A percentile compares a stretch with the other conserved stretches of the same genome.
phyloP scores from a whole-genome alignment of 64 coral and sea anemone genomes.

The Montipora foliosa region DNA sequence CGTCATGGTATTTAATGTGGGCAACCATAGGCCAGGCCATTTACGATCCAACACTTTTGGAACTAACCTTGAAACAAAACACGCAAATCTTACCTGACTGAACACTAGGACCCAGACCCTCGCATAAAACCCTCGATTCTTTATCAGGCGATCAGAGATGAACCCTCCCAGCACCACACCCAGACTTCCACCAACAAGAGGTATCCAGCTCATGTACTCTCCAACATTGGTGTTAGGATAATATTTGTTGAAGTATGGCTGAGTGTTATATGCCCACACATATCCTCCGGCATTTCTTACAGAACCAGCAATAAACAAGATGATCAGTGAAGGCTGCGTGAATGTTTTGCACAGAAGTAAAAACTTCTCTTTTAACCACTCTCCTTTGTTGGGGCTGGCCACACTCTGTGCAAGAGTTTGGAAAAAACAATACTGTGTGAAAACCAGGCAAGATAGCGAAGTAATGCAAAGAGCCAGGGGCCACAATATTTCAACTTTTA shows the following conservation, averaged over 20 bases:
- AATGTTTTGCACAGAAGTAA: conserved; percentile 81
- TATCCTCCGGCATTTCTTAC: conserved; percentile 96
- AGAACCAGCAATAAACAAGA: conserved; percentile 93
- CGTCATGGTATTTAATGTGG: no score
- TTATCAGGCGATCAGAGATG: conserved; percentile 95
- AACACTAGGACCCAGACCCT: conserved; percentile 95
- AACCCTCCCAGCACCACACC: conserved; percentile 94
- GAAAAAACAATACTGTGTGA: background rate
- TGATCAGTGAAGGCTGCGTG: conserved; percentile 77
- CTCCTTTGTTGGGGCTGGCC: conserved; percentile 1
- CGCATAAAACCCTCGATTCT: conserved; percentile 87
- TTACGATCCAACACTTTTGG: no score
- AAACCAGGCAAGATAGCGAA: background rate
- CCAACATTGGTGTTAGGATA: conserved; percentile 96
- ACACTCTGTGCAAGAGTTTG: background rate
- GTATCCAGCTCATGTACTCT: conserved; percentile 98
- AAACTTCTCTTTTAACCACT: conserved; percentile 70
- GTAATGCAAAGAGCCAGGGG: no score
- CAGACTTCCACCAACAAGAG: conserved; percentile 85
- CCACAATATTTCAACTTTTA: no score
- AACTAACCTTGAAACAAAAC: background rate
- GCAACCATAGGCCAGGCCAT: no score
- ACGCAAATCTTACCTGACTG: conserved; percentile 75
- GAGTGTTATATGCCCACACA: conserved; percentile 99
- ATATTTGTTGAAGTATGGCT: conserved; percentile 99